Base-by-base conservation (phyloP, 2,797 vertebrate genomes). In the Tympanoctomys barrerae region DNA sequence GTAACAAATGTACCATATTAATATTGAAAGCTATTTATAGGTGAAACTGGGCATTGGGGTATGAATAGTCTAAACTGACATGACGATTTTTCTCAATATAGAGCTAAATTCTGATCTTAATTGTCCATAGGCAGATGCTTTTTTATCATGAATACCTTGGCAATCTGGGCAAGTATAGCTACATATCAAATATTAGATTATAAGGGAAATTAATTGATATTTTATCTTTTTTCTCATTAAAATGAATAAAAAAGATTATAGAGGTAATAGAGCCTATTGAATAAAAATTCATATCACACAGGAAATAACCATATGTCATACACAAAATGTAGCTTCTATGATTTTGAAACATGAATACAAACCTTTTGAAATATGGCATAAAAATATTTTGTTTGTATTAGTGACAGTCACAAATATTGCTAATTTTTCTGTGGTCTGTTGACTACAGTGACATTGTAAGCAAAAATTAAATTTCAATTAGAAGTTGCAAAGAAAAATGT, bases 391-490 rank as follows among this genome's bases (percentile, higher is more conserved):
- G 85, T 88, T 89, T 80, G 26, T 70, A 21, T 89, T 42, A 59
- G 19, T 64, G 11, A 59, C 68, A 64, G 19, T 59, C 39, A 80
- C 31, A 89, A 68, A 46, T 75, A 61, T 13, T 46, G 13, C 18
- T 93, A 71, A 77, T 42, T 84, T 39, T 62, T 24, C 54, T 71
- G 4, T 68, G 54, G 3, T n/a, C 52, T 85, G 16, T 82, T 68
- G 16, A 57, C 24, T 42, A 57, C 54, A 39, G 7, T 59, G 7
- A 26, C 39, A 13, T 52, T 28, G 18, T 81, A 64, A 87, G n/a
- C n/a, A 80, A 92, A 90, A 82, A 12, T 70, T 85, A 85, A 62
- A 68, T 84, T 93, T 96, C 36, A 77, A 13, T 14, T 68, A 62
- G 10, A 91, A 59, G 49, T 59, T 87, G 22, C 28, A 39, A 28